Conservation (phyloP, 2,797 vertebrate species). For the Chelon auratus region DNA sequence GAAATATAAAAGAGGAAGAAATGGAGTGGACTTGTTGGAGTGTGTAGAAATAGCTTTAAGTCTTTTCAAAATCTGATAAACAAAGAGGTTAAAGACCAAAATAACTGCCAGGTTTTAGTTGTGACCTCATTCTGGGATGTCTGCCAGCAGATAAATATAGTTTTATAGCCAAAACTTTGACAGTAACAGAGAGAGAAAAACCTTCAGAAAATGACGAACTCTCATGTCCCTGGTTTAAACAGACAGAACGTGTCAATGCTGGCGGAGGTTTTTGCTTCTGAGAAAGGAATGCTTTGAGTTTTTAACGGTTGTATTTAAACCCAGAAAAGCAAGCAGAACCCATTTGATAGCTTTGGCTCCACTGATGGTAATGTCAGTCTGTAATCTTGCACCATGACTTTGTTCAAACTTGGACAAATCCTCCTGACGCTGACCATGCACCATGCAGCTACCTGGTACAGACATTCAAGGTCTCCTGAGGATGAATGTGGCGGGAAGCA, state of each 20-base stretch:
- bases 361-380: neutral
- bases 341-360: conserved; percentile 2
- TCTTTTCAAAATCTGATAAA: conserved; percentile 12
- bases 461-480: neutral
- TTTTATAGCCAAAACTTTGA: conserved; percentile 11
- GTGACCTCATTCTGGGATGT: conserved; percentile 31
- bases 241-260: conserved; percentile 25
- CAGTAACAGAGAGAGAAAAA: neutral
- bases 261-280: conserved; percentile 26
- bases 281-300: conserved; percentile 4
- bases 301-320: conserved; percentile 17
- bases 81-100: conserved; percentile 1
- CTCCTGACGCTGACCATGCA: neutral
- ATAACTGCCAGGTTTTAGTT: conserved; percentile 26
- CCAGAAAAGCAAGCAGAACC: conserved; percentile 9
- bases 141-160: conserved; percentile 17
- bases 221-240: conserved; percentile 16
- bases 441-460: neutral
- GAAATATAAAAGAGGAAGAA: conserved; percentile 23
- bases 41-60: conserved; percentile 14
- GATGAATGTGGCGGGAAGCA: neutral
- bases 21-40: conserved; percentile 1
- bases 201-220: neutral
- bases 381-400: too few relatives aligned
- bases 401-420: neutral